phyloP scores from a whole-genome alignment of 1,140 invertebrate genomes.

The Euura saliciscinereae region DNA sequence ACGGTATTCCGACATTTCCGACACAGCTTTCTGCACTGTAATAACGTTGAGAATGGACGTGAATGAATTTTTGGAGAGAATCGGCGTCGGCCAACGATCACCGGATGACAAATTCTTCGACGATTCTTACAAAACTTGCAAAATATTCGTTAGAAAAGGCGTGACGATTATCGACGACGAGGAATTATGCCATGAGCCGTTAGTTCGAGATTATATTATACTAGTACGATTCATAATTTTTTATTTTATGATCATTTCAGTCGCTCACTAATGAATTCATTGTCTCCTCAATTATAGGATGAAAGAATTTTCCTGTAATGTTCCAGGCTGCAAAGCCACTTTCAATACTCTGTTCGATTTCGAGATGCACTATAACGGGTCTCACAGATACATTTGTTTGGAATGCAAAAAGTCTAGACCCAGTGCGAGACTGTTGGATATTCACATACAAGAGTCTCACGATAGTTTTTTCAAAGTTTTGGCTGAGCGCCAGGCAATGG shows the following conservation, averaged over 20 bases:
- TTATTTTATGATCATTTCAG: neutral
- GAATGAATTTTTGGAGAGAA: slow-evolving; percentile 33
- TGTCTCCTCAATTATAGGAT: slow-evolving; percentile 44
- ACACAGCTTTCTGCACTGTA: too few relatives aligned
- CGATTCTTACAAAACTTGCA: slow-evolving; percentile 45
- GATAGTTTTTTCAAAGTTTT: slow-evolving; percentile 72
- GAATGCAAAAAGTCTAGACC: slow-evolving; percentile 67
- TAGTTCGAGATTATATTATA: slow-evolving; percentile 20
- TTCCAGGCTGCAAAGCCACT: slow-evolving; percentile 45
- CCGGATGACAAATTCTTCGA: slow-evolving; percentile 52
- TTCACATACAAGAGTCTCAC: slow-evolving; percentile 73
- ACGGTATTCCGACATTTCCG: too few relatives aligned
- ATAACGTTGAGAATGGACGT: slow-evolving; percentile 10
- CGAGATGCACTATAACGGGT: slow-evolving; percentile 60
- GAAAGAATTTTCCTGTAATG: slow-evolving; percentile 52
- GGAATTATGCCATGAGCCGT: slow-evolving; percentile 49
- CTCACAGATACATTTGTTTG: slow-evolving; percentile 55
- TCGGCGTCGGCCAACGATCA: slow-evolving; percentile 48
- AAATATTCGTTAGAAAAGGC: slow-evolving; percentile 48
- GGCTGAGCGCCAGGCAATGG: slow-evolving; percentile 67
- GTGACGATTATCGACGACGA: slow-evolving; percentile 54
- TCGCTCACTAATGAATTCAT: slow-evolving; percentile 22
- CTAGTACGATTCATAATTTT: slow-evolving; percentile 21
- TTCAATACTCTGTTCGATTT: slow-evolving; percentile 57
- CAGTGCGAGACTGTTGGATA: slow-evolving; percentile 69